A percentile compares a stretch with the other conserved stretches of the same genome.
Evolutionary conservation across 2,113 vertebrate genomes (phyloP).

Genomic region (Dissostichus mawsoni): DNA sequence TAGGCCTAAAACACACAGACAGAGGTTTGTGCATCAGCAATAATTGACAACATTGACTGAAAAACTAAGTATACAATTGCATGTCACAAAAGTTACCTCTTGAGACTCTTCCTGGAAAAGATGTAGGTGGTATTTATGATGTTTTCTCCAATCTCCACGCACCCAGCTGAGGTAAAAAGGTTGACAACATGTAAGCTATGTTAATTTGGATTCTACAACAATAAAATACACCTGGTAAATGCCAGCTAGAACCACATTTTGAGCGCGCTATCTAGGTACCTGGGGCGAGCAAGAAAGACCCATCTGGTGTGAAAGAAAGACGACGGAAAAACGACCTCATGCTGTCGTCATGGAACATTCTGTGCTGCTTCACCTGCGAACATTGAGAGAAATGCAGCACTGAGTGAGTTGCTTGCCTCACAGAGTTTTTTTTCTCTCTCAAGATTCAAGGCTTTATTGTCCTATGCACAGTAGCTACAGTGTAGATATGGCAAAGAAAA

Average conservation of each 20-base stretch:
- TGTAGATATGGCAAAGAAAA: too few relatives aligned
- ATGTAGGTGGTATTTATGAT: constrained; percentile 95
- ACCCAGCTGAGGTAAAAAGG: constrained; percentile 88
- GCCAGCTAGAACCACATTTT: background rate
- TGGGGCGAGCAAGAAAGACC: constrained; percentile 92
- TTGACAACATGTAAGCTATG: background rate
- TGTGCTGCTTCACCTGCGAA: constrained; percentile 88
- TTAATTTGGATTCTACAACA: background rate
- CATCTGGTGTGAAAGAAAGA: constrained; percentile 95
- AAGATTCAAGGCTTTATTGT: too few relatives aligned
- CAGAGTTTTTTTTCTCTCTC: background rate
- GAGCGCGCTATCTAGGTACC: constrained; percentile 75
- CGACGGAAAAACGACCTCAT: constrained; percentile 98
- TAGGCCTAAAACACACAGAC: constrained; percentile 83
- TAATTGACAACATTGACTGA: background rate
- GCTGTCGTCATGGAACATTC: constrained; percentile 97
- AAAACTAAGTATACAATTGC: background rate
- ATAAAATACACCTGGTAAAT: background rate
- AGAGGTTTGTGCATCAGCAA: background rate
- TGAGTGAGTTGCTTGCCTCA: background rate
- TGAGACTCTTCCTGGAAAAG: constrained; percentile 94
- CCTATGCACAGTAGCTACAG: too few relatives aligned
- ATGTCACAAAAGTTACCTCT: constrained; percentile 84
- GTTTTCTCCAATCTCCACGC: constrained; percentile 95
- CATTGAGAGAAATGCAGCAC: background rate